Evolutionary conservation across 2,113 vertebrate genomes (phyloP).

Genomic region (Oreochromis spilurus): DNA sequence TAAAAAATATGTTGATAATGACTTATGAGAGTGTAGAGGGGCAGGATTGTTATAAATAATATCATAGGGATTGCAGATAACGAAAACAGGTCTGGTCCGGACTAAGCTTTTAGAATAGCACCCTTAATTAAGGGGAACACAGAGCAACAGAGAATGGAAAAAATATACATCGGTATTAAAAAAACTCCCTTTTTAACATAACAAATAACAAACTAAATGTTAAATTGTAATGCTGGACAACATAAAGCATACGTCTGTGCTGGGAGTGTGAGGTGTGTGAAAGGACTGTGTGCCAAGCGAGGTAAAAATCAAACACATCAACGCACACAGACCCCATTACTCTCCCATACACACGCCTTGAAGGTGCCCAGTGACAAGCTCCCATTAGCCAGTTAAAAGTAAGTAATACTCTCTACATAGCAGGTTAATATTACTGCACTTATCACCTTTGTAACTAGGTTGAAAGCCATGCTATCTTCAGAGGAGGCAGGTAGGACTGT

Average conservation of each 20-base stretch:
- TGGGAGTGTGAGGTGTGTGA: background rate
- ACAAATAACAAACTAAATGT: background rate
- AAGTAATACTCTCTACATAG: conserved; percentile 6
- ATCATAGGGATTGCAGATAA: background rate
- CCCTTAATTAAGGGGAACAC: conserved; percentile 4
- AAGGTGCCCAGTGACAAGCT: conserved; percentile 26
- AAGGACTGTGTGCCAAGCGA: conserved; percentile 11
- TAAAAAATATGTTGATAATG: background rate
- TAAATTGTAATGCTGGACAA: conserved; percentile 42
- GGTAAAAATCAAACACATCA: conserved; percentile 27
- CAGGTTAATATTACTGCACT: conserved; percentile 10
- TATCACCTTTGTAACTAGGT: conserved; percentile 22
- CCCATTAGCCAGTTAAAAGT: conserved; percentile 15
- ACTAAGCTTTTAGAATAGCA: conserved; percentile 20
- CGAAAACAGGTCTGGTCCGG: background rate
- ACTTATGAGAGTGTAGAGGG: background rate
- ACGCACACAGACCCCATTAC: background rate
- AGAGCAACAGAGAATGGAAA: background rate
- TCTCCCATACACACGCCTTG: background rate
- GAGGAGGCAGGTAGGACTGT: conserved; percentile 9
- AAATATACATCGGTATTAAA: background rate
- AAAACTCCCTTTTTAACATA: conserved; percentile 26
- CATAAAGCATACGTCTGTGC: background rate
- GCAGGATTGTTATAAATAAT: conserved; percentile 20
- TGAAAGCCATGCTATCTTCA: background rate